Evolutionary conservation across 2,113 vertebrate species (phyloP).

Genomic region (Globicephala melas): DNA sequence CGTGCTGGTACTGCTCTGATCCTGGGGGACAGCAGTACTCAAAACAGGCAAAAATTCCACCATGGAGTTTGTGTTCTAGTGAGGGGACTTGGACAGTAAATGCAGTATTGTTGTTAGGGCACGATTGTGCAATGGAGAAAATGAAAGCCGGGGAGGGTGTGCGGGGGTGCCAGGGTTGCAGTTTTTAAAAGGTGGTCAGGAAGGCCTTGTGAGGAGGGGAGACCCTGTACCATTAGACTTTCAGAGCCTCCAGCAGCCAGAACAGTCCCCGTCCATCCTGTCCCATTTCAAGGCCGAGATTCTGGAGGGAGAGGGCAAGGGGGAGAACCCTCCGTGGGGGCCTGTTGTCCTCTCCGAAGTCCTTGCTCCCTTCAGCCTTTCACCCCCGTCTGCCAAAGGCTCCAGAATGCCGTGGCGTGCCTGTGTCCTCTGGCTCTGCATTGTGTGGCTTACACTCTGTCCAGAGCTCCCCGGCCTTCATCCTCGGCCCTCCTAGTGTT

Average conservation of each 20-base stretch:
- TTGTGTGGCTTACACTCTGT: fast-evolving
- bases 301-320: not conserved
- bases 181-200: not conserved
- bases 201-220: not conserved
- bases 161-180: too few species aligned
- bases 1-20: fast-evolving
- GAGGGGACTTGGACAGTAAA: not conserved
- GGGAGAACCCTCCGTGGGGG: fast-evolving
- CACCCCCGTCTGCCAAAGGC: not conserved
- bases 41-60: not conserved
- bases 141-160: not conserved
- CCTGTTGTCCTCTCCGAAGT: not conserved
- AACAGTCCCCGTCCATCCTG: not conserved
- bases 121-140: fast-evolving
- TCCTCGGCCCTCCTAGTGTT: not conserved
- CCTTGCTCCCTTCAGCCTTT: not conserved
- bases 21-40: not conserved
- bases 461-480: not conserved
- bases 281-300: not conserved
- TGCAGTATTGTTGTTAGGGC: fast-evolving
- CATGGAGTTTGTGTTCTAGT: not conserved
- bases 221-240: too few species aligned
- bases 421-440: not conserved
- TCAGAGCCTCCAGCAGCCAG: not conserved
- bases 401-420: fast-evolving